phyloP scores from a whole-genome alignment of 2,888 invertebrate species.

The Caenorhabditis sp. region DNA sequence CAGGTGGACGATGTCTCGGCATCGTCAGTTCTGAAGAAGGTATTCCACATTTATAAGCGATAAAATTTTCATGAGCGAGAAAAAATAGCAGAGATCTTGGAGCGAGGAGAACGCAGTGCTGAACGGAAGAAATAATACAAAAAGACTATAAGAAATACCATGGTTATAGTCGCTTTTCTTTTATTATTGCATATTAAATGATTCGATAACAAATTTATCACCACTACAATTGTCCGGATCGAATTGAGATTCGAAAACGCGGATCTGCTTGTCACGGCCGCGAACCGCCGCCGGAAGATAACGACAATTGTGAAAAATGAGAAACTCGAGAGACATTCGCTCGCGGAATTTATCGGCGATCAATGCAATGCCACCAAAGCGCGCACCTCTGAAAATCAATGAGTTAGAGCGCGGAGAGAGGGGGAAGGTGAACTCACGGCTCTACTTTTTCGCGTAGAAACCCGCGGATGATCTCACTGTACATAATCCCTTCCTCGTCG shows the following conservation, averaged over 20 bases:
- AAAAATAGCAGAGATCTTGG: too few species aligned
- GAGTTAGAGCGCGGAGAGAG: background rate
- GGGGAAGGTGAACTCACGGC: slow-evolving; percentile 4
- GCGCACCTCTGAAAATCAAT: slow-evolving; percentile 11
- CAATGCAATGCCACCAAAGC: slow-evolving; percentile 48
- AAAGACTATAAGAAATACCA: too few species aligned
- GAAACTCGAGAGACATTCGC: slow-evolving; percentile 58
- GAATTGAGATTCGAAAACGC: slow-evolving; percentile 37
- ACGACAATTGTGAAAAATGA: slow-evolving; percentile 74
- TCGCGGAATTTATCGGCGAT: slow-evolving; percentile 41
- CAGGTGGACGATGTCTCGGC: too few species aligned
- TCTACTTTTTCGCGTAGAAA: slow-evolving; percentile 32
- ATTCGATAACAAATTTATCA: slow-evolving; percentile 44
- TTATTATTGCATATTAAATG: slow-evolving; percentile 31
- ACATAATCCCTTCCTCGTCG: slow-evolving; percentile 32
- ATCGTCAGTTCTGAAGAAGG: too few species aligned
- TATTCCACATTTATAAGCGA: too few species aligned
- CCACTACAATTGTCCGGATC: slow-evolving; percentile 40
- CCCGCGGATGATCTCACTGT: slow-evolving; percentile 42
- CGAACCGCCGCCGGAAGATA: slow-evolving; percentile 70
- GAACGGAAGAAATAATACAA: slow-evolving; percentile 9
- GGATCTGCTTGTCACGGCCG: slow-evolving; percentile 21
- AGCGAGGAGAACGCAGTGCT: too few species aligned
- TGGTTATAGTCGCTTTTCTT: background rate
- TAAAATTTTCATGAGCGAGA: too few species aligned